Conservation (phyloP, 2,797 vertebrate genomes). For the Chiloscyllium punctatum region DNA sequence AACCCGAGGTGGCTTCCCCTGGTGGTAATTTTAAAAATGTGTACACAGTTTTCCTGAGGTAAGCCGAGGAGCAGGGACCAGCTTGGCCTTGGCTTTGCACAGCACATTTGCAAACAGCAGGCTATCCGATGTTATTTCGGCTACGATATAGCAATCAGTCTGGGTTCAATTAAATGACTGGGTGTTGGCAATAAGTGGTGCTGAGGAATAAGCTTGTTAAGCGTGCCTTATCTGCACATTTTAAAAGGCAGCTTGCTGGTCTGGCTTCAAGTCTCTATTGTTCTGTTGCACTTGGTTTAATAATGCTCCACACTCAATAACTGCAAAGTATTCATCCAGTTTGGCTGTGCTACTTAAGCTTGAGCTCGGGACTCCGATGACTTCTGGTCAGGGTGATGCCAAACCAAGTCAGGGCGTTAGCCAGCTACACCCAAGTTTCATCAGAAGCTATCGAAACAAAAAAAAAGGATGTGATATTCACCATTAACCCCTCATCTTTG, state of each 20-base stretch:
- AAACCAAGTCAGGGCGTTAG: not conserved
- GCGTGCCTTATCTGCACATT: not conserved
- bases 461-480: not conserved
- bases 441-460: not conserved
- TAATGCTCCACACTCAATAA: not conserved
- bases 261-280: not conserved
- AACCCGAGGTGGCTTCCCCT: not conserved
- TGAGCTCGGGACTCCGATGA: not conserved
- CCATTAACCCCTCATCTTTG: not conserved
- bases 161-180: conserved; percentile 15
- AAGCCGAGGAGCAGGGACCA: not conserved
- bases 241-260: not conserved
- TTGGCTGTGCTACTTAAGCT: not conserved
- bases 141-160: conserved; percentile 1
- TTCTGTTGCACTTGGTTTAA: not conserved
- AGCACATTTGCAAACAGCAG: not conserved
- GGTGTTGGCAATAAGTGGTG: not conserved
- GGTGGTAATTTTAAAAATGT: conserved; percentile 3
- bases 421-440: not conserved
- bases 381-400: not conserved
- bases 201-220: not conserved
- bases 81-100: not conserved
- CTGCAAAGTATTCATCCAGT: not conserved
- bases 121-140: not conserved
- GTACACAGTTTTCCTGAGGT: not conserved